These are phyloP conservation scores for Perca fluviatilis DNA, from an alignment of 2,113 vertebrate genomes.

Conservation along the genomic window DNA sequence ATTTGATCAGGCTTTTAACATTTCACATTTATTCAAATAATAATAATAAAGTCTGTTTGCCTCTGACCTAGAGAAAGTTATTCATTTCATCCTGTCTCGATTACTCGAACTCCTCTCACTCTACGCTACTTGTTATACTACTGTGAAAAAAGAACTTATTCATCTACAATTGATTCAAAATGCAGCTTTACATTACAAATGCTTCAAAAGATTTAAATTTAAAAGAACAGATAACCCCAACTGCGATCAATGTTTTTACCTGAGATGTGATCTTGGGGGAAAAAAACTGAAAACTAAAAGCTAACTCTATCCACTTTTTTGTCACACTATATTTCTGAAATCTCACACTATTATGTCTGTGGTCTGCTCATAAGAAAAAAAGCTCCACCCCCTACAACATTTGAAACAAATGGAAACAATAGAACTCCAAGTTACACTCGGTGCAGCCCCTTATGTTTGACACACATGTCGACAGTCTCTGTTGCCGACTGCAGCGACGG, in stretches of 20 bases:
- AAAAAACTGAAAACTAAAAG: not conserved
- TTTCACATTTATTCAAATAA: constrained; percentile 9
- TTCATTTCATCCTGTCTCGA: not conserved
- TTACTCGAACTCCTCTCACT: not conserved
- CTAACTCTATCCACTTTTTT: not conserved
- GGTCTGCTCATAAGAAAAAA: not conserved
- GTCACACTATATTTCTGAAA: not conserved
- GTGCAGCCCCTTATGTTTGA: not conserved
- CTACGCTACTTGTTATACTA: not conserved
- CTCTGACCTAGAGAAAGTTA: not conserved
- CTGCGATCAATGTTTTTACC: not conserved
- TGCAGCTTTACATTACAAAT: not conserved
- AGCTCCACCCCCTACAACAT: not conserved
- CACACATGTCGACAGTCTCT: no score
- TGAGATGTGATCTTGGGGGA: not conserved
- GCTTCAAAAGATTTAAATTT: not conserved
- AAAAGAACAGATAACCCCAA: not conserved
- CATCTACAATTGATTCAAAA: not conserved
- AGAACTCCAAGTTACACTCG: not conserved
- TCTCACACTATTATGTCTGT: not conserved
- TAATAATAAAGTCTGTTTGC: not conserved
- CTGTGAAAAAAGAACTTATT: no score
- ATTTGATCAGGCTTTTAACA: constrained; percentile 12
- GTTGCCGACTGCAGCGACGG: no score
- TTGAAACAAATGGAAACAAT: not conserved